Evolutionary conservation across 2,113 vertebrate genomes (phyloP).

Genomic region (Protobothrops mucrosquamatus): DNA sequence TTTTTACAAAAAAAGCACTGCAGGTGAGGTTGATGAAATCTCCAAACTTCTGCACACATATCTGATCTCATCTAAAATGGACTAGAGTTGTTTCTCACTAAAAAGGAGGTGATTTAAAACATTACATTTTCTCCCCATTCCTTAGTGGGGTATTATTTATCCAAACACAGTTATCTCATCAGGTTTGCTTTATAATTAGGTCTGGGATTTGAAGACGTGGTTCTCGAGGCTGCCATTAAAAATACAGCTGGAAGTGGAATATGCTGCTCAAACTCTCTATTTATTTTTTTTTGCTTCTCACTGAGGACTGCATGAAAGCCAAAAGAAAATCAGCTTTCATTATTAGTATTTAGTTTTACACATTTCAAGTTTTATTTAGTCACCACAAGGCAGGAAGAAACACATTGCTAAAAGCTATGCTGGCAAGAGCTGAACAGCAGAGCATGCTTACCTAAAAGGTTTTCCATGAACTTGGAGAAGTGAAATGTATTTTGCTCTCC

Average conservation of each 20-base stretch:
- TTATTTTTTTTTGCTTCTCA: neutral
- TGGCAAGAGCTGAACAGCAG: neutral
- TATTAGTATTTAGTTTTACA: neutral
- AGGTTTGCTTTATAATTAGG: neutral
- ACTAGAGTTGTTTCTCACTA: neutral
- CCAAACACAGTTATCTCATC: neutral
- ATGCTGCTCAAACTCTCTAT: neutral
- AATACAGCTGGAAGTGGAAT: neutral
- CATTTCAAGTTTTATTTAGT: constrained; percentile 1
- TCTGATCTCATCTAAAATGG: neutral
- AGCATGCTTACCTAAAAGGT: neutral
- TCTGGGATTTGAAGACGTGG: neutral
- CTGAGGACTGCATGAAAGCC: neutral
- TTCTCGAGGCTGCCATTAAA: neutral
- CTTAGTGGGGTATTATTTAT: neutral
- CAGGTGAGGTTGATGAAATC: neutral
- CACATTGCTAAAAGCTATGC: neutral
- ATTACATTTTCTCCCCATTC: neutral
- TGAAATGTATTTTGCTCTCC: neutral
- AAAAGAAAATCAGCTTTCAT: neutral
- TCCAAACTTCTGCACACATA: neutral
- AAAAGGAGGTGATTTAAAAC: neutral
- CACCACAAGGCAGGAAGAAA: neutral
- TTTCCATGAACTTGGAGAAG: neutral
- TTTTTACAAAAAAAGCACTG: too few species aligned